A percentile compares a stretch with the other conserved stretches of the same genome.
Conservation (phyloP, 2,797 vertebrate species). For the Natrix natrix region DNA sequence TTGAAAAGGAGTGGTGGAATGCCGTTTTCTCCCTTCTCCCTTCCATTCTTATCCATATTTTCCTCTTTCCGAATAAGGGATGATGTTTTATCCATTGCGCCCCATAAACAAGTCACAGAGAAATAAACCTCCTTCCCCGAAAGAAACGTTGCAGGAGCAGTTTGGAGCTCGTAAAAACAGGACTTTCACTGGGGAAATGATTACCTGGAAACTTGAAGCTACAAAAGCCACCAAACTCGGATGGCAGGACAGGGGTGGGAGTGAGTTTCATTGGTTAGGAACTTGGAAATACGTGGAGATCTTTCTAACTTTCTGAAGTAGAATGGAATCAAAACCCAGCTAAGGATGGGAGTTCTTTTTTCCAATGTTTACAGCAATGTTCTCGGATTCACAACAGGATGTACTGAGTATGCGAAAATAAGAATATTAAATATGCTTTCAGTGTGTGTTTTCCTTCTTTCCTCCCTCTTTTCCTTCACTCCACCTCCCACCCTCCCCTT, state of each 20-base stretch:
- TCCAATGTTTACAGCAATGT: neutral
- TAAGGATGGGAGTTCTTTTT: neutral
- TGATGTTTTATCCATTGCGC: conserved; percentile 1
- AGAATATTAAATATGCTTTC: neutral
- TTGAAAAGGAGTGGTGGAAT: conserved; percentile 66
- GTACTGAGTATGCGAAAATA: no score
- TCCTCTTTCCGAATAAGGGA: conserved; percentile 21
- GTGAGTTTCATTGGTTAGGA: neutral
- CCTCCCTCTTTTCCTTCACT: no score
- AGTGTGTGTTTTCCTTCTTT: neutral
- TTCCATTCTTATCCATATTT: neutral
- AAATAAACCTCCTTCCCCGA: conserved; percentile 3
- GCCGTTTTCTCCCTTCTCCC: conserved; percentile 16
- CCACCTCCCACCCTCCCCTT: no score
- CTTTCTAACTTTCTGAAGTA: neutral
- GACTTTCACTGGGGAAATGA: neutral
- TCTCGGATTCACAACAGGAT: neutral
- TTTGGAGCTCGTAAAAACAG: conserved; percentile 33
- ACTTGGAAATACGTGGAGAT: neutral
- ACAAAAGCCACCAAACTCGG: conserved; percentile 25
- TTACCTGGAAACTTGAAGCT: conserved; percentile 16
- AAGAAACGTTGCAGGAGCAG: conserved; percentile 30
- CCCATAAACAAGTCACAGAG: conserved; percentile 31
- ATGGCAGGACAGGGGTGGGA: no score
- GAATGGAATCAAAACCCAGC: neutral